These are phyloP conservation scores for Xylota segnis DNA, from an alignment of 2,888 invertebrate species.

Conservation along the genomic window DNA sequence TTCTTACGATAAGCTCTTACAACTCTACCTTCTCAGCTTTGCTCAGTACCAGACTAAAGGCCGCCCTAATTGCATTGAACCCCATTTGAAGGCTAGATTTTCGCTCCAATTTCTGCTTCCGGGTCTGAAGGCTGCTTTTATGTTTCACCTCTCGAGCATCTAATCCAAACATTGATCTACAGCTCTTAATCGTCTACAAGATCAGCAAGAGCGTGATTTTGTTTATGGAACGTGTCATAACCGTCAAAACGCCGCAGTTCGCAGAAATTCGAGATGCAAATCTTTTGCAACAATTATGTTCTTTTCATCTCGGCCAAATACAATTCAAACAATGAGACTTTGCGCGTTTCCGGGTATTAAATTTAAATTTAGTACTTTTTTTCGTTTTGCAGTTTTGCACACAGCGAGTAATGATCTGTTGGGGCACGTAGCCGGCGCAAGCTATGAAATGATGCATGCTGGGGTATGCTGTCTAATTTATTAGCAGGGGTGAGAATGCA, in stretches of 20 bases:
- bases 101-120: background rate
- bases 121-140: slow-evolving; percentile 22
- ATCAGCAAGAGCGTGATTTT: slow-evolving; percentile 42
- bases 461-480: slow-evolving; percentile 41
- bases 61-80: too few relatives aligned
- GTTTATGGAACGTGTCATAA: slow-evolving; percentile 55
- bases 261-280: slow-evolving; percentile 51
- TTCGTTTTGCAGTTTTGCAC: slow-evolving; percentile 1
- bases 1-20: too few relatives aligned
- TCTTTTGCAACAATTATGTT: slow-evolving; percentile 26
- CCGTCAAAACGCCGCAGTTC: slow-evolving; percentile 13
- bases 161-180: slow-evolving; percentile 42
- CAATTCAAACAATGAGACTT: slow-evolving; percentile 50
- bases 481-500: slow-evolving; percentile 44
- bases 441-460: slow-evolving; percentile 61
- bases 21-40: too few relatives aligned
- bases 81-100: too few relatives aligned
- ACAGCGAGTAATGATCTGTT: slow-evolving; percentile 50
- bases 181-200: background rate
- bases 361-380: slow-evolving; percentile 50
- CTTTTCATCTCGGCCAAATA: slow-evolving; percentile 29
- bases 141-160: background rate
- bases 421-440: slow-evolving; percentile 63
- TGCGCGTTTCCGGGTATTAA: slow-evolving; percentile 64
- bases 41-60: too few relatives aligned